Conservation (phyloP, 2,797 vertebrate genomes). For the Poecilia velifera region DNA sequence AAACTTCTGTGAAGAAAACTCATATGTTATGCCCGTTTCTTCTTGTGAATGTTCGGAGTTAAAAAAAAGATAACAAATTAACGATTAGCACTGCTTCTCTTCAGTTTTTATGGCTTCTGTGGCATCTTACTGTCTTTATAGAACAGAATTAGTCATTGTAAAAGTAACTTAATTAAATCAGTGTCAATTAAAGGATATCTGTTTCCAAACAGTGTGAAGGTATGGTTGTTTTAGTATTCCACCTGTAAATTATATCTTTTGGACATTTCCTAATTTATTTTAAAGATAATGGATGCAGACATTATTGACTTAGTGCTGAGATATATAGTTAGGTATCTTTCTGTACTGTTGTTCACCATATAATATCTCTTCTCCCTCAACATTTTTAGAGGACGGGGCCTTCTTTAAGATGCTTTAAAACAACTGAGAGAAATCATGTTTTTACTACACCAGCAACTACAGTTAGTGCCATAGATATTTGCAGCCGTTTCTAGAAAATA, state of each 20-base stretch:
- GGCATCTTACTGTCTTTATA: slow-evolving; percentile 41
- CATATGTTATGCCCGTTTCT: slow-evolving; percentile 15
- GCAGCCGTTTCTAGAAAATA: neutral
- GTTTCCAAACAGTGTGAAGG: slow-evolving; percentile 1
- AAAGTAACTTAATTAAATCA: slow-evolving; percentile 26
- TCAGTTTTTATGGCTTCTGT: slow-evolving; percentile 30
- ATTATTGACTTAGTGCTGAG: neutral
- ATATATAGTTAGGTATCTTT: neutral
- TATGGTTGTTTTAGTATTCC: neutral
- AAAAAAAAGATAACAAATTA: slow-evolving; percentile 12
- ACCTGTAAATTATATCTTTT: neutral
- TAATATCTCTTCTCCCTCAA: neutral
- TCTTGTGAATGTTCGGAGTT: slow-evolving; percentile 22
- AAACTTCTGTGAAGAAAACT: slow-evolving; percentile 38
- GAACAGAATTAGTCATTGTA: slow-evolving; percentile 17
- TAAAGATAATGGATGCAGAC: neutral
- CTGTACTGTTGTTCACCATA: neutral
- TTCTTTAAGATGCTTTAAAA: too few relatives aligned
- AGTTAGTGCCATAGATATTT: neutral
- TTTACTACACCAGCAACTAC: neutral
- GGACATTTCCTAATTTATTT: neutral
- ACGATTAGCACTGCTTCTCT: slow-evolving; percentile 41
- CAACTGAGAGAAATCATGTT: neutral
- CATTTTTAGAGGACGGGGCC: neutral
- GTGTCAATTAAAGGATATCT: slow-evolving; percentile 24